These are phyloP conservation scores for Drosophila prolongata DNA, from an alignment of 2,888 invertebrate species.

Conservation along the genomic window DNA sequence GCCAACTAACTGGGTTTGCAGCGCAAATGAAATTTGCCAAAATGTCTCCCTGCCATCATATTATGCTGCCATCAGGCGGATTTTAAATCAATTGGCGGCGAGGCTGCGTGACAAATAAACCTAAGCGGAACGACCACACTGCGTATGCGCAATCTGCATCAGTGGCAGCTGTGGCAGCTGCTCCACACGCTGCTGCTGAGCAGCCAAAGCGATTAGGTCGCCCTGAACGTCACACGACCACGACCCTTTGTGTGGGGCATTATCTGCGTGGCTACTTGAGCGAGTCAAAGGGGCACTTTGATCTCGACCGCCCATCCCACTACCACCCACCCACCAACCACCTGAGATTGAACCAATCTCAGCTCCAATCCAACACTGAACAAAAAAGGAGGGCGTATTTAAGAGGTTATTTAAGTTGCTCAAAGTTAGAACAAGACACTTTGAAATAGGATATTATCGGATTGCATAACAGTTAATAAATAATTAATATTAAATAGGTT, in stretches of 20 bases:
- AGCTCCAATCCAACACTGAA: neutral
- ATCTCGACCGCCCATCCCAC: slow-evolving; percentile 40
- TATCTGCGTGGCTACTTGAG: slow-evolving; percentile 62
- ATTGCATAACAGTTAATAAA: too few species aligned
- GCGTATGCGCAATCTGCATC: slow-evolving; percentile 47
- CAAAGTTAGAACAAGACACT: too few species aligned
- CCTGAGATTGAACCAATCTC: slow-evolving; percentile 20
- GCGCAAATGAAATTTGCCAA: slow-evolving; percentile 44
- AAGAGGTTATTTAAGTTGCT: neutral
- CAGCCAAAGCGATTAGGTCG: slow-evolving; percentile 23
- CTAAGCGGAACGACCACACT: slow-evolving; percentile 29
- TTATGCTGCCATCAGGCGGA: slow-evolving; percentile 38
- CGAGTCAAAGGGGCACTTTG: slow-evolving; percentile 68
- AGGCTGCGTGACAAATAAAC: slow-evolving; percentile 35
- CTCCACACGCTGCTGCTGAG: neutral
- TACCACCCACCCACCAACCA: neutral
- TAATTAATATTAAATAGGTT: too few species aligned
- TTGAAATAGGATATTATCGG: too few species aligned
- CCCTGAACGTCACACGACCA: slow-evolving; percentile 13
- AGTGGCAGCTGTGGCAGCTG: slow-evolving; percentile 9
- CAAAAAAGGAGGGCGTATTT: too few species aligned
- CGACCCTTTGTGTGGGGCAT: slow-evolving; percentile 54
- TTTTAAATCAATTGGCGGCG: slow-evolving; percentile 37
- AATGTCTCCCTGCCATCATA: slow-evolving; percentile 23
- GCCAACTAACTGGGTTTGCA: slow-evolving; percentile 41